phyloP scores from a whole-genome alignment of 2,797 vertebrate species.

The Halcyon badia region DNA sequence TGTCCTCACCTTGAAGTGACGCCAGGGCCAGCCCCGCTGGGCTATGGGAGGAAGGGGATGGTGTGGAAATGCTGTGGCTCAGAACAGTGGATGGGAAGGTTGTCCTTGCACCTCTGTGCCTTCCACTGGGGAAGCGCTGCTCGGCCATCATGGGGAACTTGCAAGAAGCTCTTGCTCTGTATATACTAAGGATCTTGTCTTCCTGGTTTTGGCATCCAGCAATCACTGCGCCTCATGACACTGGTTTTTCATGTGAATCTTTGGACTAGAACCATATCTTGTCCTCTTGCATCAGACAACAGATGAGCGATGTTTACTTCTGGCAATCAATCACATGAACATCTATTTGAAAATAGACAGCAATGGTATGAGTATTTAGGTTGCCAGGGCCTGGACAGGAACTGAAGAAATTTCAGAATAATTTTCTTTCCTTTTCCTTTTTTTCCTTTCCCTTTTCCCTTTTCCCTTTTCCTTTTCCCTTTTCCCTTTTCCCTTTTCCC shows the following conservation, averaged over 20 bases:
- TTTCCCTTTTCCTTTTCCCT: no score
- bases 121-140: neutral
- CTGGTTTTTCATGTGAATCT: neutral
- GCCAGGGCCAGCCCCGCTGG: neutral
- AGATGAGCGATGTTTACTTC: neutral
- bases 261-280: neutral
- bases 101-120: fast-evolving
- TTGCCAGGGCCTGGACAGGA: neutral
- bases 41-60: neutral
- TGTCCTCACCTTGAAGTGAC: neutral
- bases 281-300: neutral
- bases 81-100: fast-evolving
- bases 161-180: neutral
- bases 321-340: neutral
- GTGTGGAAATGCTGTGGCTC: neutral
- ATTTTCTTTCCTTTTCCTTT: neutral
- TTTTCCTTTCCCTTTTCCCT: neutral
- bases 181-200: neutral
- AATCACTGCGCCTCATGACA: neutral
- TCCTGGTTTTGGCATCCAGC: neutral
- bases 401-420: neutral
- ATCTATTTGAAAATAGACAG: neutral
- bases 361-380: neutral
- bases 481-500: no score
- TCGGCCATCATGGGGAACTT: neutral